Evolutionary conservation across 2,888 invertebrate species (phyloP).

Genomic region (Chaitophorus viminalis): DNA sequence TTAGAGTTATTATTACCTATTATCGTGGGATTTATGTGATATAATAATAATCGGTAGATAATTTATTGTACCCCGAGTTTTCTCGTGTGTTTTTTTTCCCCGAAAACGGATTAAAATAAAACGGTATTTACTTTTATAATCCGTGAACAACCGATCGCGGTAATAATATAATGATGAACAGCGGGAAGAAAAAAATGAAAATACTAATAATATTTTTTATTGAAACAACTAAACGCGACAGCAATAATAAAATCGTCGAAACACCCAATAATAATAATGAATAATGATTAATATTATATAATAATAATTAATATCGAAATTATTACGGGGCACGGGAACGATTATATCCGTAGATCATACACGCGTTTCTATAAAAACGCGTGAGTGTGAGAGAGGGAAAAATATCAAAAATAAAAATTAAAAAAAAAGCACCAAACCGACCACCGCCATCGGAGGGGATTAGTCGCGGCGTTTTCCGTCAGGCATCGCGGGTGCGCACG

Average conservation of each 20-base stretch:
- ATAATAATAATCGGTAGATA: not conserved
- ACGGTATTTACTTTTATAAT: no score
- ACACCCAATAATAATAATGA: not conserved
- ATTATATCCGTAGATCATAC: not conserved
- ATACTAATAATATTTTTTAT: no score
- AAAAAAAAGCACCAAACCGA: not conserved
- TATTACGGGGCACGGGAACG: no score
- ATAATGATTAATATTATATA: not conserved
- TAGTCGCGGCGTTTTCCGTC: conserved; percentile 23
- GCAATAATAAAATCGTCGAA: not conserved
- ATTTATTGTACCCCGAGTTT: not conserved
- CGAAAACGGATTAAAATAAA: not conserved
- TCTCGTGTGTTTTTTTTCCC: not conserved
- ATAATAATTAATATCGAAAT: not conserved
- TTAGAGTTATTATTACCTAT: not conserved
- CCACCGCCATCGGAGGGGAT: not conserved
- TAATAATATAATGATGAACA: not conserved
- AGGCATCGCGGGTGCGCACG: not conserved
- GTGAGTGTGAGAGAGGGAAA: not conserved
- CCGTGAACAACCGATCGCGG: no score
- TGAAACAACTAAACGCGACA: no score
- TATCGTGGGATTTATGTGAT: not conserved
- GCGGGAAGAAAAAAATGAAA: not conserved
- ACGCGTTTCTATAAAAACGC: not conserved
- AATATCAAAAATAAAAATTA: not conserved